Evolutionary conservation across 1,140 invertebrate genomes (phyloP).

Genomic region (Cylas formicarius): DNA sequence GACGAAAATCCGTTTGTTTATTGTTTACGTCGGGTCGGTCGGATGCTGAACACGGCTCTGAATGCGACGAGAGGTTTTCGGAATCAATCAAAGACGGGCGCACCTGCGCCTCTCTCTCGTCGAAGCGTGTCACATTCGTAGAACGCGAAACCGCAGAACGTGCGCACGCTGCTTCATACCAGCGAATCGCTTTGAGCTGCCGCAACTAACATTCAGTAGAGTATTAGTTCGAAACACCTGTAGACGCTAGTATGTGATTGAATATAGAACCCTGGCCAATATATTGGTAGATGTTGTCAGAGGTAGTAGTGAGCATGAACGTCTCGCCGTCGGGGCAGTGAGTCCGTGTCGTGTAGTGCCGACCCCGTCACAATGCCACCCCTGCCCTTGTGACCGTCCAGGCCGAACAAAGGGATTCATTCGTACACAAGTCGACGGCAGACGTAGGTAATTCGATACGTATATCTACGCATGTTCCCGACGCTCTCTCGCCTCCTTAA

Average conservation of each 20-base stretch:
- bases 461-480: slow-evolving; percentile 16
- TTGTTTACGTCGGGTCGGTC: slow-evolving; percentile 19
- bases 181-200: slow-evolving; percentile 35
- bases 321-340: slow-evolving; percentile 26
- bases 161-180: slow-evolving; percentile 27
- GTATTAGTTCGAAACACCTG: slow-evolving; percentile 44
- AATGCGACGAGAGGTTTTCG: slow-evolving; percentile 25
- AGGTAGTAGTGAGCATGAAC: slow-evolving; percentile 29
- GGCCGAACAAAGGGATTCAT: slow-evolving; percentile 22
- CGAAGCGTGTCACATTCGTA: slow-evolving; percentile 12
- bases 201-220: slow-evolving; percentile 42
- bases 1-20: too few relatives aligned
- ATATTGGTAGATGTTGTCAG: slow-evolving; percentile 27
- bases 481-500: slow-evolving; percentile 1
- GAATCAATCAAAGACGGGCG: slow-evolving; percentile 32
- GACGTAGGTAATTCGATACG: slow-evolving; percentile 23
- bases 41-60: slow-evolving; percentile 34
- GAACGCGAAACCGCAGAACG: slow-evolving; percentile 22
- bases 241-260: slow-evolving; percentile 42
- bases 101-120: slow-evolving; percentile 25
- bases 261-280: slow-evolving; percentile 29
- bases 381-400: slow-evolving; percentile 17
- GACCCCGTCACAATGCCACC: slow-evolving; percentile 12
- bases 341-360: slow-evolving; percentile 31
- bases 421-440: slow-evolving; percentile 10